A percentile compares a stretch with the other conserved stretches of the same genome.
These are phyloP conservation scores for Operophtera brumata DNA, from an alignment of 2,888 invertebrate species.

Conservation along the genomic window DNA sequence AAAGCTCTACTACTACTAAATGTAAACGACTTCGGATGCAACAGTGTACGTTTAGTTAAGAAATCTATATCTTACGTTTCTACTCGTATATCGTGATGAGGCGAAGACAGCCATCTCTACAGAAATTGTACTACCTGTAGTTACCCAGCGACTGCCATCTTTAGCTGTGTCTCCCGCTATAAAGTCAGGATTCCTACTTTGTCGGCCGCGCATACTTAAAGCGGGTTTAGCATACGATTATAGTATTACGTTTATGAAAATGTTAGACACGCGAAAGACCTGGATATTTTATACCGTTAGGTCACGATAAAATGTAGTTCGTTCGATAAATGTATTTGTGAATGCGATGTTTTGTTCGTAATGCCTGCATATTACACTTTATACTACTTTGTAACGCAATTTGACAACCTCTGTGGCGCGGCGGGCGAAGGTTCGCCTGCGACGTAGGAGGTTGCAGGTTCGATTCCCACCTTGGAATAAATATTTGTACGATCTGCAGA, in stretches of 20 bases:
- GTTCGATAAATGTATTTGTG: conserved; percentile 18
- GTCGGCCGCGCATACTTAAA: conserved; percentile 43
- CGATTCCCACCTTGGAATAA: no score
- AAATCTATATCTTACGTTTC: no score
- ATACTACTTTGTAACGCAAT: conserved; percentile 15
- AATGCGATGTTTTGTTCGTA: conserved; percentile 12
- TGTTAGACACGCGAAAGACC: conserved; percentile 31
- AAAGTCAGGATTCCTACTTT: conserved; percentile 26
- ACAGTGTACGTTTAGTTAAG: no score
- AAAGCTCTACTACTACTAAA: no score
- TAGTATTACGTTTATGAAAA: conserved; percentile 35
- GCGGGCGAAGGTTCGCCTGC: no score
- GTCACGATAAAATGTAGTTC: conserved; percentile 28
- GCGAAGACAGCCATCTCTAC: background rate
- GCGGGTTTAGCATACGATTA: conserved; percentile 51
- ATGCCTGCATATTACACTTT: conserved; percentile 7
- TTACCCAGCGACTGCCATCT: background rate
- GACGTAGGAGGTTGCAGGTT: no score
- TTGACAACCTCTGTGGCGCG: no score
- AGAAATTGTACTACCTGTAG: no score
- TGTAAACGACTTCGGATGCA: no score
- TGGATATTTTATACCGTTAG: conserved; percentile 32
- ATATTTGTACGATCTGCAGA: no score
- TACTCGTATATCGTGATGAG: background rate
- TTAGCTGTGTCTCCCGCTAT: conserved; percentile 15